phyloP scores from a whole-genome alignment of 2,797 vertebrate genomes.

The Poecilia velifera region DNA sequence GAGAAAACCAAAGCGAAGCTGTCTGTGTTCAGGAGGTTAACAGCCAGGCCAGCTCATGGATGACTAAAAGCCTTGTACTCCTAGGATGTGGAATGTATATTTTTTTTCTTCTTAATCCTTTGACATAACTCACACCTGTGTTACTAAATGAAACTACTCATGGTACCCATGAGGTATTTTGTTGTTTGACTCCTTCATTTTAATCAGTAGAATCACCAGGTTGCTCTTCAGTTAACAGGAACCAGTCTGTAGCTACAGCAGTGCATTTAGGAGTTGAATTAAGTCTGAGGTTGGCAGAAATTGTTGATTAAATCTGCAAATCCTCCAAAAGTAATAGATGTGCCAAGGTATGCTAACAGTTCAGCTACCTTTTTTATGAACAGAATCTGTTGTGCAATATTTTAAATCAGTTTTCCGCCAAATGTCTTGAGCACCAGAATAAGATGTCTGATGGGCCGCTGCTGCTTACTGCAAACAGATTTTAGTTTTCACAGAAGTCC shows the following conservation, averaged over 20 bases:
- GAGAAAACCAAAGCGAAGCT: slow-evolving; percentile 68
- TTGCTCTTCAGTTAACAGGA: slow-evolving; percentile 48
- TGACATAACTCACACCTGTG: slow-evolving; percentile 5
- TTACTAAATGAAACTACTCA: slow-evolving; percentile 20
- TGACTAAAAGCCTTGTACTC: slow-evolving; percentile 36
- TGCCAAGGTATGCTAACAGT: not conserved
- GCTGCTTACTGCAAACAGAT: slow-evolving; percentile 19
- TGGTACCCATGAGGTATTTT: slow-evolving; percentile 16
- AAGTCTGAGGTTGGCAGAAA: not conserved
- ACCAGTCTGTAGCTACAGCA: slow-evolving; percentile 49
- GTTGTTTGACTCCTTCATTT: slow-evolving; percentile 34
- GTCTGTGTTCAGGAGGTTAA: slow-evolving; percentile 38
- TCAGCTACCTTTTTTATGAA: not conserved
- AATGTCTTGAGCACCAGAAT: slow-evolving; percentile 35
- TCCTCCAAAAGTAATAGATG: slow-evolving; percentile 5
- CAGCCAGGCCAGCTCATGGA: slow-evolving; percentile 45
- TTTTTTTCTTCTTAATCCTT: slow-evolving; percentile 27
- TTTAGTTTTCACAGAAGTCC: slow-evolving; percentile 38
- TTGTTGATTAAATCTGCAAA: slow-evolving; percentile 12
- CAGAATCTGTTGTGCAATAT: not conserved
- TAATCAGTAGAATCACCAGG: slow-evolving; percentile 19
- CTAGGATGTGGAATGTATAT: slow-evolving; percentile 56
- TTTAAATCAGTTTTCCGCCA: not conserved
- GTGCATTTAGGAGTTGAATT: slow-evolving; percentile 41
- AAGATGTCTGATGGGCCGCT: slow-evolving; percentile 22